Evolutionary conservation across 2,797 vertebrate species (phyloP), one percentile per base, ranked within the genome.

Genomic region (Gambelia wislizenii): DNA sequence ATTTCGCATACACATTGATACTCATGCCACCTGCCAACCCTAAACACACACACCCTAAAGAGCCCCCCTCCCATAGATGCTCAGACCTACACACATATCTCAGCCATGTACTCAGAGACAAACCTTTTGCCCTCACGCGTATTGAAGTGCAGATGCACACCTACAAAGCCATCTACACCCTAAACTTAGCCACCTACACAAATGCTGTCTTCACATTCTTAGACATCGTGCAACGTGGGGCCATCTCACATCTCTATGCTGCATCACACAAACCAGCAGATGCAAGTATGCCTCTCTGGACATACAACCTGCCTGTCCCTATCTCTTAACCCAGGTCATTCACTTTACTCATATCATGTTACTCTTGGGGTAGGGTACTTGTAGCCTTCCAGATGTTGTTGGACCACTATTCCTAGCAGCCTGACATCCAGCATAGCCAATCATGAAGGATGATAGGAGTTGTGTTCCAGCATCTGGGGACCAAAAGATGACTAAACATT

Each of bases 101-200:
- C 67, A 39, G 22, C n/a, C 54, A 33, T 36, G 25, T 80, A 52
- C 16, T 85, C 76, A 85, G 78, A 64, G 77, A 39, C 33, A 44
- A 89, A 85, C 36, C 25, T 61, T 81, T 85, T 82, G 56, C n/a
- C 44, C 69, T 89, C 42, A 6, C 25, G 6, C 56, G 42, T 76
- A 61, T 22, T 64, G 81, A n/a, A 75, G 75, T 81, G 54, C 61
- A 25, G 33, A 84, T 13, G 33, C 13, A 27, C 67, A 80, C 44
- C 52, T 36, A 49, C 52, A 74, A 20, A 81, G 12, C 42, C 22
- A 72, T n/a, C 36, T 42, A 82, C 69, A 64, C 84, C 69, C 56
- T 81, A 86, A 86, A 82, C 13, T 6, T 67, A 44, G 44, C 84
- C 84, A 82, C 89, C 78, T 82, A 89, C 89, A 76, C 78, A 86